phyloP scores from a whole-genome alignment of 2,113 vertebrate species.

The Tautogolabrus adspersus region DNA sequence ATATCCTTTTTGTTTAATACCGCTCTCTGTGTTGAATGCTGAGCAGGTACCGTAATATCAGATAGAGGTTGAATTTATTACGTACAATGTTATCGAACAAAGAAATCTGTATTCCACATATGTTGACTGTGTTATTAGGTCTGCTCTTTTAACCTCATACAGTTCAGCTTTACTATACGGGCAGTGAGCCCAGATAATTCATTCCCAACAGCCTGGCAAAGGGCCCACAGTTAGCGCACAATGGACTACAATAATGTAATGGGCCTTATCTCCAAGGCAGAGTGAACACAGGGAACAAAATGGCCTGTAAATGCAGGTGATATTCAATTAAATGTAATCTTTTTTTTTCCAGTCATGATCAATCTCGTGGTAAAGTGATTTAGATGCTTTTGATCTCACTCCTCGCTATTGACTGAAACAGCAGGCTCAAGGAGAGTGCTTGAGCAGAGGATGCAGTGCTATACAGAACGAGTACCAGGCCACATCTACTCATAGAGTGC shows the following conservation, averaged over 20 bases:
- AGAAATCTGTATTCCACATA: conserved; percentile 52
- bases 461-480: neutral
- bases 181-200: conserved; percentile 79
- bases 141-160: conserved; percentile 68
- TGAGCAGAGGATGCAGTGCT: conserved; percentile 24
- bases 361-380: conserved; percentile 74
- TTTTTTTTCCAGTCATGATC: conserved; percentile 55
- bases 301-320: conserved; percentile 74
- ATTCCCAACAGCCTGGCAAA: conserved; percentile 74
- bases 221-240: conserved; percentile 71
- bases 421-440: conserved; percentile 41
- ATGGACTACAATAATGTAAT: conserved; percentile 80
- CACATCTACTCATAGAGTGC: conserved; percentile 22
- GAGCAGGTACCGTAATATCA: neutral
- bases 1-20: neutral
- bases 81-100: conserved; percentile 18
- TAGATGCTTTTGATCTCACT: conserved; percentile 66
- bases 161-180: conserved; percentile 65
- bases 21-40: neutral
- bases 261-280: conserved; percentile 75
- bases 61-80: conserved; percentile 9
- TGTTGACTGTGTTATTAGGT: conserved; percentile 40
- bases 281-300: conserved; percentile 71
- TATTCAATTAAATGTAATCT: conserved; percentile 80
- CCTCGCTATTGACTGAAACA: conserved; percentile 50